These are phyloP conservation scores for Philypnodon macrostomus DNA, from an alignment of 2,797 vertebrate species.

Conservation along the genomic window DNA sequence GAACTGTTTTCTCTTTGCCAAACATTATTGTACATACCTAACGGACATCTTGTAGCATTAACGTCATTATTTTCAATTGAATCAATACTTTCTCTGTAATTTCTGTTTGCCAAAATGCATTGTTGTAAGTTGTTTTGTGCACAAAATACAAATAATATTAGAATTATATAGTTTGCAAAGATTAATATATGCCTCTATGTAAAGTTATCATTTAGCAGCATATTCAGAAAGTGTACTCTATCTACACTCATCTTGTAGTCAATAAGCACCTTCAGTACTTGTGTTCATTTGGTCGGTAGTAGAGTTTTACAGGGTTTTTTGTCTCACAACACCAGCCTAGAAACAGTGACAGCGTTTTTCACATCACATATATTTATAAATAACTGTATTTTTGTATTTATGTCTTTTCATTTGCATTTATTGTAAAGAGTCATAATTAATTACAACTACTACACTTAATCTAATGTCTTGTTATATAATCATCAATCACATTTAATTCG, in stretches of 20 bases:
- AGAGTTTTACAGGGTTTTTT: constrained; percentile 35
- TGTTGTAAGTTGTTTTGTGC: constrained; percentile 55
- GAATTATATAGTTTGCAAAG: constrained; percentile 63
- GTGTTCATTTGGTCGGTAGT: constrained; percentile 45
- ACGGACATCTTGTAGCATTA: constrained; percentile 47
- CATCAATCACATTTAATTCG: constrained; percentile 12
- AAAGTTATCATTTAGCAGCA: constrained; percentile 63
- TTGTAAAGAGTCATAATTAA: background rate
- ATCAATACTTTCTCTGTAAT: constrained; percentile 28
- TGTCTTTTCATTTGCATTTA: constrained; percentile 9
- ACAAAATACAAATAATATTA: constrained; percentile 60
- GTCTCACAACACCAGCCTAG: constrained; percentile 39
- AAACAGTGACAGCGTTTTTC: constrained; percentile 22
- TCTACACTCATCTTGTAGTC: constrained; percentile 61
- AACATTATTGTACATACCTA: constrained; percentile 56
- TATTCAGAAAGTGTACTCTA: constrained; percentile 52
- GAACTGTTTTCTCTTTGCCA: constrained; percentile 58
- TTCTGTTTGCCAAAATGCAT: constrained; percentile 50
- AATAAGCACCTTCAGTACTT: constrained; percentile 52
- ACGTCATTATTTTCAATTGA: constrained; percentile 7
- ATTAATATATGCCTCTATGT: constrained; percentile 73
- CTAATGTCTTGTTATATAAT: too few relatives aligned
- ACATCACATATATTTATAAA: constrained; percentile 13
- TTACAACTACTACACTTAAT: background rate
- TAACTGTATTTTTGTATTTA: constrained; percentile 1